phyloP scores from a whole-genome alignment of 2,888 invertebrate genomes.

The Lasioglossum zephyrum region DNA sequence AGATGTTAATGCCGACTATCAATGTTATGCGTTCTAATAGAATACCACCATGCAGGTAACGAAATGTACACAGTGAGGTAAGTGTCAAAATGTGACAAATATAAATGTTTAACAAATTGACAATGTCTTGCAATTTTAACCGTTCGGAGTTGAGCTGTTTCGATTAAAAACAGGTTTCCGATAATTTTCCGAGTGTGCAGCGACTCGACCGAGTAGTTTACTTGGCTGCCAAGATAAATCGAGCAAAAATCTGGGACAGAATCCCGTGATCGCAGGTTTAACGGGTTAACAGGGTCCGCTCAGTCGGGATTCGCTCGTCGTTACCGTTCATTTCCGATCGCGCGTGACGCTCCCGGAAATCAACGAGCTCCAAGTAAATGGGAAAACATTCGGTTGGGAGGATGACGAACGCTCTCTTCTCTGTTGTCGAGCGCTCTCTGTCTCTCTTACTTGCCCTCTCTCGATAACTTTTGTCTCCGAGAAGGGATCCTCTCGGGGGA shows the following conservation, averaged over 20 bases:
- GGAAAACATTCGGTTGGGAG: not conserved
- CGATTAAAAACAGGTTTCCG: not conserved
- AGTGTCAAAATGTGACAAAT: too few relatives aligned
- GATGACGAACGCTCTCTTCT: not conserved
- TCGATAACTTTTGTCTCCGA: constrained; percentile 3
- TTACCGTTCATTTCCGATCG: constrained; percentile 8
- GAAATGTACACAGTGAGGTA: not conserved
- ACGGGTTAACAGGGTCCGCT: not conserved
- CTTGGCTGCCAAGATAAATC: not conserved
- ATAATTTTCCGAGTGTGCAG: not conserved
- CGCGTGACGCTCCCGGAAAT: constrained; percentile 1
- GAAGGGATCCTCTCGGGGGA: not conserved
- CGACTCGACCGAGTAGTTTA: not conserved
- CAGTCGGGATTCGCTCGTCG: not conserved
- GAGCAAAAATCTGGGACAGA: not conserved
- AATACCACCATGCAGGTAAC: not conserved
- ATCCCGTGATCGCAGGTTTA: not conserved
- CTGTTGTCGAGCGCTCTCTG: too few relatives aligned
- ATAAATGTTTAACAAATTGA: not conserved
- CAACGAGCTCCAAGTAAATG: constrained; percentile 7
- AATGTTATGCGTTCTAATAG: not conserved
- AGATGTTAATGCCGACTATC: not conserved
- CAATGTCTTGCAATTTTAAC: not conserved
- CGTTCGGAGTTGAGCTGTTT: not conserved
- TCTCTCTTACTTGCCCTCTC: not conserved